These are phyloP conservation scores for Apogon talboti DNA, from an alignment of 2,797 vertebrate species.

Conservation along the genomic window DNA sequence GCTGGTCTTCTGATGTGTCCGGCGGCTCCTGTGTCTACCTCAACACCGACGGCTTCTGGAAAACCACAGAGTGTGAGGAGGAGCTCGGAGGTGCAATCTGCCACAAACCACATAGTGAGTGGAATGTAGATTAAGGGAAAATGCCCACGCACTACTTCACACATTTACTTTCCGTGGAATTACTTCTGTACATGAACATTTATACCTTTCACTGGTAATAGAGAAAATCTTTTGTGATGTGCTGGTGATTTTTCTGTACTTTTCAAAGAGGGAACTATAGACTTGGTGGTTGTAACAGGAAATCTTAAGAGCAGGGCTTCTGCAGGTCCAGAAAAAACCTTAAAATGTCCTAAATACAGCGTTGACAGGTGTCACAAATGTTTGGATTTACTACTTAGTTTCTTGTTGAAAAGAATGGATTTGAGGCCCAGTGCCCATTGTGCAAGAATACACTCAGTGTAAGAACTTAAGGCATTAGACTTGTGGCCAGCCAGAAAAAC, in stretches of 20 bases:
- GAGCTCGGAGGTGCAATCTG: slow-evolving; percentile 90
- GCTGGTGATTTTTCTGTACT: neutral
- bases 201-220: neutral
- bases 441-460: too few relatives aligned
- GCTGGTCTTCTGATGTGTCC: slow-evolving; percentile 86
- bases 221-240: neutral
- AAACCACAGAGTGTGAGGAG: slow-evolving; percentile 86
- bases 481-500: too few relatives aligned
- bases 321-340: too few relatives aligned
- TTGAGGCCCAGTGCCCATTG: too few relatives aligned
- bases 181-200: neutral
- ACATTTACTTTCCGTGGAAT: neutral
- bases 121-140: neutral
- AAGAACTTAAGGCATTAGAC: too few relatives aligned
- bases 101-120: slow-evolving; percentile 85
- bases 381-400: too few relatives aligned
- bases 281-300: neutral
- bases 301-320: neutral
- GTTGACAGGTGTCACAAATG: too few relatives aligned
- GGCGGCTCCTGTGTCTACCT: slow-evolving; percentile 89
- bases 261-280: neutral
- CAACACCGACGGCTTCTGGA: slow-evolving; percentile 94
- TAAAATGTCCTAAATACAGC: too few relatives aligned
- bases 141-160: neutral
- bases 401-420: too few relatives aligned